A percentile compares a stretch with the other conserved stretches of the same genome.
Conservation (phyloP, 2,888 invertebrate genomes). For the Phyllotreta striolata region DNA sequence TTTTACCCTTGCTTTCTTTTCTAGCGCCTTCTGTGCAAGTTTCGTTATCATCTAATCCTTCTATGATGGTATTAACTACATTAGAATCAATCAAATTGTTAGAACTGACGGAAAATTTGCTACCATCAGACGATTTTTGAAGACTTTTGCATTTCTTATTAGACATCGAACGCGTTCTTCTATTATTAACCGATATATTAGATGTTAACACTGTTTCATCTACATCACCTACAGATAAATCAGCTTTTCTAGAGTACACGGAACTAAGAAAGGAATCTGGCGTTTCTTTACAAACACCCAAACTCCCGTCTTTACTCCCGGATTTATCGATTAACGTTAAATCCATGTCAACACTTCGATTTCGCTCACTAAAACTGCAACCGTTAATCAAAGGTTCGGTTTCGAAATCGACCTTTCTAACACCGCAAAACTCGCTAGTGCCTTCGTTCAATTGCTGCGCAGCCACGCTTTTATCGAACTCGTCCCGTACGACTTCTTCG, state of each 20-base stretch:
- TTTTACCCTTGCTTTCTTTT: constrained; percentile 21
- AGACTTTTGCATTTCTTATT: constrained; percentile 13
- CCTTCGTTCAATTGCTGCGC: too few species aligned
- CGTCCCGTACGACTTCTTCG: constrained; percentile 54
- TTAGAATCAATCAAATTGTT: constrained; percentile 25
- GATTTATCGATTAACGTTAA: not conserved
- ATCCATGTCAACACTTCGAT: too few species aligned
- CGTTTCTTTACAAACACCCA: not conserved
- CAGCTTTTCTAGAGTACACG: not conserved
- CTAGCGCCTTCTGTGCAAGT: constrained; percentile 14
- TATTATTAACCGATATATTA: not conserved
- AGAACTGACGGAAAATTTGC: constrained; percentile 7
- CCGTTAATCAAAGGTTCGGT: too few species aligned
- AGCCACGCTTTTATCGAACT: constrained; percentile 47
- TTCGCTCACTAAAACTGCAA: too few species aligned
- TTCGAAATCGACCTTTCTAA: too few species aligned
- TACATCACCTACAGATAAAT: too few species aligned
- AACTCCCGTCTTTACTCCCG: not conserved
- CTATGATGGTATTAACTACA: constrained; percentile 24
- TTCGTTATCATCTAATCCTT: constrained; percentile 20
- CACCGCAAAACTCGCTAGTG: too few species aligned
- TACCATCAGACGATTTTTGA: not conserved
- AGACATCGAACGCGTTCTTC: constrained; percentile 21
- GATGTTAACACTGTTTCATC: too few species aligned
- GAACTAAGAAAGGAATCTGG: too few species aligned